These are phyloP conservation scores for Oscheius sp. DNA, from an alignment of 2,888 invertebrate genomes.

Conservation along the genomic window DNA sequence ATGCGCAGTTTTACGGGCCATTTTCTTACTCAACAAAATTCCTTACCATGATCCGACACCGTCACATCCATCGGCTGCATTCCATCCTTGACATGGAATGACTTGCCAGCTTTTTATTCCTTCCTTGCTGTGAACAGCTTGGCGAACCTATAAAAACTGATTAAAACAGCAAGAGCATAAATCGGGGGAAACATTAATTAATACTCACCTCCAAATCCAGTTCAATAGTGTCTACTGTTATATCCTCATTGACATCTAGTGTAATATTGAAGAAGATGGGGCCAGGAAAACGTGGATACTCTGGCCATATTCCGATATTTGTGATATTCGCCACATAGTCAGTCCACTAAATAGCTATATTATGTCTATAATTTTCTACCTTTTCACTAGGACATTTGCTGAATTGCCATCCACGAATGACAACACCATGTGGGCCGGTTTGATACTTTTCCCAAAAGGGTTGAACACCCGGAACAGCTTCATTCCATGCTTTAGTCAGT, in stretches of 20 bases:
- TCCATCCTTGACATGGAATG: slow-evolving; percentile 71
- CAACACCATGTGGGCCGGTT: slow-evolving; percentile 68
- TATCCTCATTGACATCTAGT: slow-evolving; percentile 67
- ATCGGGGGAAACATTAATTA: no score
- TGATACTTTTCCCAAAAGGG: slow-evolving; percentile 70
- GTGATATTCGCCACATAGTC: slow-evolving; percentile 70
- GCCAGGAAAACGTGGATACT: slow-evolving; percentile 70
- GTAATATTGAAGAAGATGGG: slow-evolving; percentile 71
- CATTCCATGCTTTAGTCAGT: slow-evolving; percentile 66
- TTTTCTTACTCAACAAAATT: no score
- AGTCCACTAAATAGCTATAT: slow-evolving; percentile 63
- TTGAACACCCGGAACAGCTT: slow-evolving; percentile 67
- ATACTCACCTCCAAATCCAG: slow-evolving; percentile 67
- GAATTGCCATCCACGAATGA: slow-evolving; percentile 70
- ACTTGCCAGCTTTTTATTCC: slow-evolving; percentile 70
- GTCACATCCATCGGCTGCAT: slow-evolving; percentile 70
- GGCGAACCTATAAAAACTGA: slow-evolving; percentile 50
- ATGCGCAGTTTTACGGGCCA: no score
- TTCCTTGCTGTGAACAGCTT: slow-evolving; percentile 65
- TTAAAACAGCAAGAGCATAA: no score
- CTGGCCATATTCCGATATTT: slow-evolving; percentile 70
- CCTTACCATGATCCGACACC: slow-evolving; percentile 69
- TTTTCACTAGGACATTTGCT: slow-evolving; percentile 69
- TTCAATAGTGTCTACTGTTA: slow-evolving; percentile 68
- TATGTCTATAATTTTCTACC: slow-evolving; percentile 32